Conservation (phyloP, 1,140 invertebrate species). For the Oryctes rhinoceros region DNA sequence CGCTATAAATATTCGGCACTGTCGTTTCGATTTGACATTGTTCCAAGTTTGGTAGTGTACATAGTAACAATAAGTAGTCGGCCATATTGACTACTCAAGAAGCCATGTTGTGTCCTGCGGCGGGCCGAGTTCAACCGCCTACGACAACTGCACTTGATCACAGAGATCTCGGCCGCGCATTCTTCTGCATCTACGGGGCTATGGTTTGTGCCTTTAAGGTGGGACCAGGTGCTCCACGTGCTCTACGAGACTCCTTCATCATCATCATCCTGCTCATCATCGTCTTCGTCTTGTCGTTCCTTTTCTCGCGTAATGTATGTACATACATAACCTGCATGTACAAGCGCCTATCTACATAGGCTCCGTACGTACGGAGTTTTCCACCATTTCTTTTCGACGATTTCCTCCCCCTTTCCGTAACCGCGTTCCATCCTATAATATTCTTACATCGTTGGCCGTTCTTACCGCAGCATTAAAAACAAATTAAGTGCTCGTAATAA, state of each 20-base stretch:
- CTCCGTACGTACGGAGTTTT: not conserved
- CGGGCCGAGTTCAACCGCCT: constrained; percentile 53
- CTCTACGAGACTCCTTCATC: constrained; percentile 34
- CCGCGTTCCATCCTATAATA: constrained; percentile 1
- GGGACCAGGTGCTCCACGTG: constrained; percentile 35
- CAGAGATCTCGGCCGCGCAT: constrained; percentile 52
- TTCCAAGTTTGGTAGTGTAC: constrained; percentile 46
- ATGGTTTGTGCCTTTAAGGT: constrained; percentile 36
- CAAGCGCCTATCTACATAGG: not conserved
- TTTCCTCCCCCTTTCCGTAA: not conserved
- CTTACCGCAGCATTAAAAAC: constrained; percentile 30
- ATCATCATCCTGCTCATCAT: constrained; percentile 29
- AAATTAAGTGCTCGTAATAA: constrained; percentile 27
- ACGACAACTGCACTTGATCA: constrained; percentile 56
- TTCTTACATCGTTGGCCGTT: constrained; percentile 14
- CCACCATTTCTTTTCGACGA: constrained; percentile 17
- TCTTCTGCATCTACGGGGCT: constrained; percentile 47
- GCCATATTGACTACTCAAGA: constrained; percentile 62
- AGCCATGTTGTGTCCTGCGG: constrained; percentile 59
- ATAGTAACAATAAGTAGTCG: constrained; percentile 56
- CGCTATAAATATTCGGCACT: constrained; percentile 17
- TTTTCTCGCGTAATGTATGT: not conserved
- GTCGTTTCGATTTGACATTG: constrained; percentile 36
- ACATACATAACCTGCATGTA: not conserved
- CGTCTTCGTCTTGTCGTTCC: not conserved